These are phyloP conservation scores for Drosophila tristis DNA, from an alignment of 1,140 invertebrate genomes.

Conservation along the genomic window DNA sequence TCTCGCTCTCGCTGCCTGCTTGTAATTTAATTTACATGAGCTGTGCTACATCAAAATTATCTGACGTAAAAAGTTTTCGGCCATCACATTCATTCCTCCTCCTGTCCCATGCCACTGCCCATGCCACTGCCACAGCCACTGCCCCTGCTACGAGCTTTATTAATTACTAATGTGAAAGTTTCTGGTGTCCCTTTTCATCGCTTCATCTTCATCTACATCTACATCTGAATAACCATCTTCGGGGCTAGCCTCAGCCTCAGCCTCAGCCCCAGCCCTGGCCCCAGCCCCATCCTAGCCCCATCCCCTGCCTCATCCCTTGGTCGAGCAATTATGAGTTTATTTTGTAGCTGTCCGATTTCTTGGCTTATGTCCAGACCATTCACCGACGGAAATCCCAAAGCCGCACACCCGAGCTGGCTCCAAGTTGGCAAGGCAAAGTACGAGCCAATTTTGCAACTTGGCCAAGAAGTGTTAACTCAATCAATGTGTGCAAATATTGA, in stretches of 20 bases:
- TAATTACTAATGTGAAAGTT: conserved; percentile 80
- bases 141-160: conserved; percentile 32
- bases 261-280: neutral
- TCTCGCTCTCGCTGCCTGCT: neutral
- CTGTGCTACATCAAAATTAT: conserved; percentile 59
- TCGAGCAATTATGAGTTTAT: conserved; percentile 60
- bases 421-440: conserved; percentile 15
- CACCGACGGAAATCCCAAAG: conserved; percentile 7
- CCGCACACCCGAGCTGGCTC: neutral
- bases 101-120: no score
- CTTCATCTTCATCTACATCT: conserved; percentile 23
- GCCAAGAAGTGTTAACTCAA: conserved; percentile 76
- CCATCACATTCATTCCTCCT: conserved; percentile 35
- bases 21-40: conserved; percentile 76
- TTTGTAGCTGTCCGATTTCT: conserved; percentile 44
- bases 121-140: neutral
- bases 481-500: conserved; percentile 62
- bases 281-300: neutral
- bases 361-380: conserved; percentile 31
- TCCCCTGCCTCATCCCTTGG: neutral
- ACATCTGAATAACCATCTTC: neutral
- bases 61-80: conserved; percentile 56
- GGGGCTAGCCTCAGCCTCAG: conserved; percentile 1
- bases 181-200: conserved; percentile 49
- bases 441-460: conserved; percentile 63